Base-by-base conservation (phyloP, 1,140 invertebrate genomes). In the Euura saliciscinereae region DNA sequence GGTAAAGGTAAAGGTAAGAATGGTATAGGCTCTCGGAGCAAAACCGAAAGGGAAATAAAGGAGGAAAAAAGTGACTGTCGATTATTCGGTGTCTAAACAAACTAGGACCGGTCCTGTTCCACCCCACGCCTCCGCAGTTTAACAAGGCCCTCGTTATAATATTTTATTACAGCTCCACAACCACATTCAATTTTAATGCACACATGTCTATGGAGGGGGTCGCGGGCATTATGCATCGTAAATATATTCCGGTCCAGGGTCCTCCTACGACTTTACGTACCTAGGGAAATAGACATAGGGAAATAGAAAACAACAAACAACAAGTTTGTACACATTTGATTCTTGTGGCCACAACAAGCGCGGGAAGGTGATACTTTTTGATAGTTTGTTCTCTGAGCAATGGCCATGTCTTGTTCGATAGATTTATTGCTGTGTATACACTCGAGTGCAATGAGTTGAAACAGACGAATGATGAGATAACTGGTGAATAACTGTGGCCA, bases 41-140 rank as follows among this genome's bases (percentile, higher is more conserved):
- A 28, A 28, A 28, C 28, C 28, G 28, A 46, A 69, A 68, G 72
- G 77, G 70, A 68, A 76, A 80, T 59, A 59, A 73, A 76, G 68
- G 68, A 73, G 72, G 74, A 78, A 75, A 28, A 59, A 75, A 80
- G 75, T 80, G 82, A 82, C 80, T 83, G 78, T 80, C 83, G 85
- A 86, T 86, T 86, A 85, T 86, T 86, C 82, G 84, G 80, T 84
- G 83, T 86, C 85, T 86, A 87, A 86, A 86, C 84, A 87, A 87
- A 86, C 86, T 85, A 86, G 42, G 75, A 71, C 80, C 78, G 78
- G 78, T 75, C 78, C 78, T 77, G 74, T 71, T 51, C 46, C 71
- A 69, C 75, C 75, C 76, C 76, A 77, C 77, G 76, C 78, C 78
- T 76, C 77, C 72, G 77, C 76, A 76, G 74, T 78, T 85, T 86